These are phyloP conservation scores for Amphiura filiformis DNA, from an alignment of 35 echinoderm and acorn worm genomes.

Conservation along the genomic window DNA sequence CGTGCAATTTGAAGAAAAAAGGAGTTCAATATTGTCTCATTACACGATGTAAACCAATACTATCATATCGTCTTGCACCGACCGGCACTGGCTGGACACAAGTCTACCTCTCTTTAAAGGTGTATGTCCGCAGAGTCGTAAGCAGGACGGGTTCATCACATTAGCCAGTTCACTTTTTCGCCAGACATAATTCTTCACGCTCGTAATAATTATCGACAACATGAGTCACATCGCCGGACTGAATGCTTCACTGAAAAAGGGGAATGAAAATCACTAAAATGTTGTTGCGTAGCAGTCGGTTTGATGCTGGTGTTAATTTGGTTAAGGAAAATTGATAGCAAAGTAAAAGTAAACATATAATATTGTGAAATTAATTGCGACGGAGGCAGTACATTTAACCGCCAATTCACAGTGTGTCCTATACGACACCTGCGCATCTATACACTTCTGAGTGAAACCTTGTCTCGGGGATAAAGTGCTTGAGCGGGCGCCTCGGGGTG, in stretches of 20 bases:
- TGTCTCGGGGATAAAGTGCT: neutral
- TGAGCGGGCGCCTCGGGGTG: neutral
- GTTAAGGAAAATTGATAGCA: too few species aligned
- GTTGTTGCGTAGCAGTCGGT: too few species aligned
- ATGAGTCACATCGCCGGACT: too few species aligned
- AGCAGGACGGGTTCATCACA: neutral
- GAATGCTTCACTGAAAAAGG: too few species aligned
- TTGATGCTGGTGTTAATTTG: too few species aligned
- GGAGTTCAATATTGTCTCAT: too few species aligned
- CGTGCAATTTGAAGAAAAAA: too few species aligned
- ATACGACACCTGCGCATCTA: neutral
- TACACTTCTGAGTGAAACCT: neutral
- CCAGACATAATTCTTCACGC: neutral
- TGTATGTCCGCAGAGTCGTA: slow-evolving; percentile 1
- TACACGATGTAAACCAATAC: too few species aligned
- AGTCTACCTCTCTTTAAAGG: neutral
- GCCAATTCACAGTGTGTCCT: neutral
- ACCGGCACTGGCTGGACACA: neutral
- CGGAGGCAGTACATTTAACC: neutral
- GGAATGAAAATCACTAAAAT: too few species aligned
- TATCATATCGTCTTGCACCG: too few species aligned
- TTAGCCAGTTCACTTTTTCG: neutral
- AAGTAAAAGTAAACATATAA: neutral
- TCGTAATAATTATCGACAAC: neutral
- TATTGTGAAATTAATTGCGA: neutral